Evolutionary conservation across 1,140 invertebrate species (phyloP).

Genomic region (Wiebesia pumilae): DNA sequence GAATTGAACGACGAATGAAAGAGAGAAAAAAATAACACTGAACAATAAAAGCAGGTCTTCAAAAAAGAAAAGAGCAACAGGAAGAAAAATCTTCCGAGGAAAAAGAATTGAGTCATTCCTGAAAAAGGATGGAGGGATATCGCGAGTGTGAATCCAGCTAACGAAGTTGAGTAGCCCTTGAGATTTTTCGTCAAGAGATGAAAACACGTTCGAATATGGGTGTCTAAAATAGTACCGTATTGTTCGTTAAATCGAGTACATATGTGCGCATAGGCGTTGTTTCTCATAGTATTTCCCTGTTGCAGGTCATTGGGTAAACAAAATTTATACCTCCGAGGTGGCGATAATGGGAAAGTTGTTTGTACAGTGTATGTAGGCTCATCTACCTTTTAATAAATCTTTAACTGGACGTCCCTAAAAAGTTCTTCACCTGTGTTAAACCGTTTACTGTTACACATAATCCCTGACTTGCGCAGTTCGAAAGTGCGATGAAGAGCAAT

Average conservation of each 20-base stretch:
- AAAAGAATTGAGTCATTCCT: not conserved
- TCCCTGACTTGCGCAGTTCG: too few species aligned
- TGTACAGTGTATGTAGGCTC: too few species aligned
- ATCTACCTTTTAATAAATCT: too few species aligned
- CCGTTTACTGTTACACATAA: too few species aligned
- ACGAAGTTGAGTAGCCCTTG: not conserved
- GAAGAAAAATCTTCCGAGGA: not conserved
- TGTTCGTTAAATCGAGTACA: not conserved
- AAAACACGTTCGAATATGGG: not conserved
- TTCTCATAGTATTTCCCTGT: not conserved
- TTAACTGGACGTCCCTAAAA: too few species aligned
- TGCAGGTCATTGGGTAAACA: not conserved
- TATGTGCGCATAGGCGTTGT: not conserved
- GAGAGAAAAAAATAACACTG: not conserved
- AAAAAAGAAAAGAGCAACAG: not conserved
- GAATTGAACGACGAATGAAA: not conserved
- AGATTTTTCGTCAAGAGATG: not conserved
- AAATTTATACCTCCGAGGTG: too few species aligned
- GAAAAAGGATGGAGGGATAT: not conserved
- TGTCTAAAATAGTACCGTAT: not conserved
- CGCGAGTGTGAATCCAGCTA: not conserved
- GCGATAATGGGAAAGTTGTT: too few species aligned
- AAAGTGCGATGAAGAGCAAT: too few species aligned
- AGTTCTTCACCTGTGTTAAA: too few species aligned
- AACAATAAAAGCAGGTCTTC: not conserved